Percentiles rank a stretch among this genome's conserved stretches.
phyloP scores from a whole-genome alignment of 2,888 invertebrate species.

The Plebejus argus region DNA sequence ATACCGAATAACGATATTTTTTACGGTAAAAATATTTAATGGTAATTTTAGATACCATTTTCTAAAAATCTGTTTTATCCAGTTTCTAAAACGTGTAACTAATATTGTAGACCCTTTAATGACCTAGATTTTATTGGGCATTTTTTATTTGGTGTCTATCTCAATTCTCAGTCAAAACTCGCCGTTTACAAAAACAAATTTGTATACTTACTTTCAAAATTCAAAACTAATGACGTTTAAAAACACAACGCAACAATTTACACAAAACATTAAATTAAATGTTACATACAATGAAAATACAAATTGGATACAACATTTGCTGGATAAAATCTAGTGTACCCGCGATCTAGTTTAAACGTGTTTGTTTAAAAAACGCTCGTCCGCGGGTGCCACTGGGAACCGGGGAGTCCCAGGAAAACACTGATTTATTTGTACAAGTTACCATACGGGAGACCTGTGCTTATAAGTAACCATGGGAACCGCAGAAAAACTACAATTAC shows the following conservation, averaged over 20 bases:
- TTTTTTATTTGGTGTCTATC: too few species aligned
- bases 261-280: conserved; percentile 5
- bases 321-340: conserved; percentile 24
- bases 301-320: conserved; percentile 24
- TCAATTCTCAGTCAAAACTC: too few species aligned
- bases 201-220: background rate
- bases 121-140: too few species aligned
- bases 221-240: background rate
- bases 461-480: conserved; percentile 16
- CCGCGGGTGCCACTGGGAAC: background rate
- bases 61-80: too few species aligned
- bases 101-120: too few species aligned
- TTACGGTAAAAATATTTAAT: background rate
- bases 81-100: too few species aligned
- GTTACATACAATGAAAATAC: conserved; percentile 13
- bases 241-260: background rate
- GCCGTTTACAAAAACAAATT: too few species aligned
- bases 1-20: background rate
- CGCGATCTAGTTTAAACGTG: conserved; percentile 26
- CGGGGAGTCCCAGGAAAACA: background rate
- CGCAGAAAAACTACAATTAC: background rate
- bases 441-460: conserved; percentile 6
- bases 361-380: conserved; percentile 25
- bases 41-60: background rate
- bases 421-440: conserved; percentile 26